A percentile compares a stretch with the other conserved stretches of the same genome.
Evolutionary conservation across 2,797 vertebrate genomes (phyloP).

Genomic region (Coluber constrictor): DNA sequence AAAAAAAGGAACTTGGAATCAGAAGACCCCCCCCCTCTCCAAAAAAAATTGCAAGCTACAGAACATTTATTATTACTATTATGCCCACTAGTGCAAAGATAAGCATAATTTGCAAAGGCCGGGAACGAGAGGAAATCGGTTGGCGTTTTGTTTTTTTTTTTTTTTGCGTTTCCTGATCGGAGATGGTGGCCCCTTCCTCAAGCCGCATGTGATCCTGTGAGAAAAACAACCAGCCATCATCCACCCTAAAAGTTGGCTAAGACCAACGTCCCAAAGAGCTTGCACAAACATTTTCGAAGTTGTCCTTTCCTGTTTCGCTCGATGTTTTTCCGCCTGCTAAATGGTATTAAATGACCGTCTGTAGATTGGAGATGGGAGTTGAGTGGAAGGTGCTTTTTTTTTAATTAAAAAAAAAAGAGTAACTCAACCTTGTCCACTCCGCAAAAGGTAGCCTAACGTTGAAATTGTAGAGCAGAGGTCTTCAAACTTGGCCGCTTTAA

Average conservation of each 20-base stretch:
- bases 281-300: conserved; percentile 12
- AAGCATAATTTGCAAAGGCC: not conserved
- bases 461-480: not conserved
- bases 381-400: not conserved
- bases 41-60: not conserved
- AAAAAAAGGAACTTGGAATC: not conserved
- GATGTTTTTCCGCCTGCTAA: not conserved
- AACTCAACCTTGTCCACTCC: not conserved
- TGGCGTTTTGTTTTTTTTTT: no score
- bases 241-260: not conserved
- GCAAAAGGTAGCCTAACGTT: not conserved
- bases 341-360: conserved; percentile 10
- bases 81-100: conserved; percentile 5
- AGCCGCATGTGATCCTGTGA: conserved; percentile 26
- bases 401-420: no score
- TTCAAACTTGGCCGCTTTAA: no score
- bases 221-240: not conserved
- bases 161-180: conserved; percentile 44
- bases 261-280: conserved; percentile 40
- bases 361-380: not conserved
- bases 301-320: conserved; percentile 55
- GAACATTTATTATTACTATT: not conserved
- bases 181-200: conserved; percentile 37
- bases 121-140: conserved; percentile 16
- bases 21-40: not conserved